Evolutionary conservation across 1,140 invertebrate species (phyloP), one percentile per base, ranked within the genome.

Genomic region (Trypoxylus dichotomus): DNA sequence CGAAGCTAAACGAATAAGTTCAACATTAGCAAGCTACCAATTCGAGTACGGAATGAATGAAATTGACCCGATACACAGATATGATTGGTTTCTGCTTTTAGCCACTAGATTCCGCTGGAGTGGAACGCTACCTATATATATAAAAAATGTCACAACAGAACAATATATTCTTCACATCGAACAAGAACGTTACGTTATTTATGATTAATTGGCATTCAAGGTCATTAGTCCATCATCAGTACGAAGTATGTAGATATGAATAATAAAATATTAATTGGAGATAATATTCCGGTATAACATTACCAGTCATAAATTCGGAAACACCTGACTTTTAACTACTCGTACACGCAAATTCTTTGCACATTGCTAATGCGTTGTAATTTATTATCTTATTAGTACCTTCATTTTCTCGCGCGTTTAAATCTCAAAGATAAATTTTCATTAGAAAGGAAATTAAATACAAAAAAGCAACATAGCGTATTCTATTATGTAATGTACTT

Each of bases 61-160:
- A 68, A 68, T 68, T 29, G 60, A 68, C 24, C 24, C 60, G 60
- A 68, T 54, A 15, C 60, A 10, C 60, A 29, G 60, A 68, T 3
- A 68, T 29, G 60, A 68, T 68, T 15, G 60, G 60, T 68, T 68
- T 68, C 60, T 68, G 60, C 60, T 29, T 68, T 68, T 68, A 68
- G 60, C 60, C 60, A 68, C 60, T 15, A 68, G 60, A 68, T 68
- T 68, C 60, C 60, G 60, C 60, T 68, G 13, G 27, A 11, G 8
- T 68, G 27, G 27, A 68, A 68, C 24, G 24, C 21, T 27, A 27
- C 60, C 47, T 58, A 19, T 5, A 11, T 29, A 68, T 10, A 27
- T 68, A 68, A 68, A 68, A 68, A 68, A 29, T 68, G 60, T 68
- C 60, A 68, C 60, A 68, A 27, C 21, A 68, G 47, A 19, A n/a